Evolutionary conservation across 2,888 invertebrate genomes (phyloP).

Genomic region (Poecilobothrus nobilitatus): DNA sequence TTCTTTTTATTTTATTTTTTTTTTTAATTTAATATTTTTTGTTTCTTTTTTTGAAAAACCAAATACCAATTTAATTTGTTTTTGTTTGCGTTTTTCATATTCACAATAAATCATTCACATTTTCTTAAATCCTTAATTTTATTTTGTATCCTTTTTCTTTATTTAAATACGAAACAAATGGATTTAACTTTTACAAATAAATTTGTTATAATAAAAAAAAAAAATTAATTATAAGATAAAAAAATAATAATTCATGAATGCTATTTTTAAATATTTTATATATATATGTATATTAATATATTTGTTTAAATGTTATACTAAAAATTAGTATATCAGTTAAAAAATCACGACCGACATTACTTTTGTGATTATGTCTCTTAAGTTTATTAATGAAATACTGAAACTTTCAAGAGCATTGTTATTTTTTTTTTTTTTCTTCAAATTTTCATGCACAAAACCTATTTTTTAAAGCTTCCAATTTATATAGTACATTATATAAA

Average conservation of each 20-base stretch:
- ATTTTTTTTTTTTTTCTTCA: no score
- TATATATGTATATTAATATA: neutral
- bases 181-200: neutral
- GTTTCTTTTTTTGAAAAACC: neutral
- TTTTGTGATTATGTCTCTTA: conserved; percentile 4
- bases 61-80: neutral
- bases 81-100: neutral
- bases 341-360: conserved; percentile 3
- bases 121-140: neutral
- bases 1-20: neutral
- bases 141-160: neutral
- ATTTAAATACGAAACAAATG: neutral
- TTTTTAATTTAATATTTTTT: no score
- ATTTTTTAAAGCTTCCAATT: no score
- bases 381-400: neutral
- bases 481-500: no score
- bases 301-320: neutral
- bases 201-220: neutral
- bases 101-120: neutral
- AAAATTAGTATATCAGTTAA: conserved; percentile 1
- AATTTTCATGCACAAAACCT: no score
- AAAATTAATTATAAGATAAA: neutral
- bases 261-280: neutral
- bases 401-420: neutral
- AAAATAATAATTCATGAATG: neutral